Conservation (phyloP, 2,888 invertebrate genomes). For the Apamea crenata region DNA sequence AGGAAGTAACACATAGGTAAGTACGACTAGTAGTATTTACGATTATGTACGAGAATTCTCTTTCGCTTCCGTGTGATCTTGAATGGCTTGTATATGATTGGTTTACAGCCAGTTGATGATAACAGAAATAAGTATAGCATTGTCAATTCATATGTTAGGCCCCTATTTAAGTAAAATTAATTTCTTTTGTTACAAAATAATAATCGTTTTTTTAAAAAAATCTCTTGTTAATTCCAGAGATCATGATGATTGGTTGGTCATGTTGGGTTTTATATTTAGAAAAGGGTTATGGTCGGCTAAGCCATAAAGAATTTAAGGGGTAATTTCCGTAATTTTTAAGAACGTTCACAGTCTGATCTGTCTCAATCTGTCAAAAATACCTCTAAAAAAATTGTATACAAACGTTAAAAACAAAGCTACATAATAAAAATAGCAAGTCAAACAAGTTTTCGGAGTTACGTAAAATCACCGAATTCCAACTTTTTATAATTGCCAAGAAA, state of each 20-base stretch:
- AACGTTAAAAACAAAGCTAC: no score
- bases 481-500: neutral
- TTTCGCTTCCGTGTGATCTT: slow-evolving; percentile 47
- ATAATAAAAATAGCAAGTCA: no score
- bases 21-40: slow-evolving; percentile 23
- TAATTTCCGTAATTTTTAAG: no score
- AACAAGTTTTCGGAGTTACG: neutral
- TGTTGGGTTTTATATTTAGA: neutral
- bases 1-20: slow-evolving; percentile 45
- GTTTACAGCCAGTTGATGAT: neutral
- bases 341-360: no score
- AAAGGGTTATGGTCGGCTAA: neutral
- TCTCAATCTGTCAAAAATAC: no score
- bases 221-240: neutral
- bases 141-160: neutral
- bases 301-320: neutral
- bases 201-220: neutral
- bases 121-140: neutral
- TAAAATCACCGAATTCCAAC: neutral
- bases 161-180: neutral
- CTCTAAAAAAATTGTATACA: neutral
- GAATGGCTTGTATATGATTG: slow-evolving; percentile 26
- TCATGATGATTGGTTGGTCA: no score
- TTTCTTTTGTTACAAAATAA: neutral
- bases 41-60: slow-evolving; percentile 27